Evolutionary conservation across 2,888 invertebrate species (phyloP), one percentile per base, ranked within the genome.

Genomic region (Gerosis bhagava): DNA sequence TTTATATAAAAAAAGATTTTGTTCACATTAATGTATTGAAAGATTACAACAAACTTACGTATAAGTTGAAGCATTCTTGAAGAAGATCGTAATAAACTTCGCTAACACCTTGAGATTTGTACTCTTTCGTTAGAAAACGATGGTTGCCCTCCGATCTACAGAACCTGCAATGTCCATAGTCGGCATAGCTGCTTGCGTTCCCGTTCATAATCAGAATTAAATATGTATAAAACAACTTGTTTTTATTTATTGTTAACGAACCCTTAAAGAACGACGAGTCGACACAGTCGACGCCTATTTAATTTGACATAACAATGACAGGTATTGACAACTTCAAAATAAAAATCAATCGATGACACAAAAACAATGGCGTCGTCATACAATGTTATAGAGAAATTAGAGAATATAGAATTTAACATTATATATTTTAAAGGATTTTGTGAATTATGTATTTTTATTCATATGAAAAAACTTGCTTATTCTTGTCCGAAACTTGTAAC

Each of bases 21-120:
- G n/a, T n/a, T n/a, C n/a, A n/a, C n/a, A n/a, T n/a, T n/a, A n/a
- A n/a, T n/a, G 8, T 24, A 24, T 28, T 3, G 1, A 26, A 42
- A 35, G n/a, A n/a, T n/a, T n/a, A n/a, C n/a, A n/a, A n/a, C n/a
- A 24, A 24, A 73, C 82, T 75, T 58, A 83, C 83, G 39, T 68
- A 69, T 61, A 83, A 67, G 65, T 81, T 83, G 37, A 76, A 81
- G 41, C 74, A 74, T 51, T 82, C 81, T 53, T 63, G 59, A 25
- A 83, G 70, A 6, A 75, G 60, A 52, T 81, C 77, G 25, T 60
- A 65, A 46, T 78, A 83, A 1, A 78, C 70, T 61, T 82, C 81
- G 16, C 71, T 61, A 8, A 59, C 55, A 3, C 77, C 78, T 16
- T 74, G 67, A 8, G 42, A 51, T 35, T 59, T 60, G 49, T 81